These are phyloP conservation scores for Spea bombifrons DNA, from an alignment of 2,113 vertebrate species.

Conservation along the genomic window DNA sequence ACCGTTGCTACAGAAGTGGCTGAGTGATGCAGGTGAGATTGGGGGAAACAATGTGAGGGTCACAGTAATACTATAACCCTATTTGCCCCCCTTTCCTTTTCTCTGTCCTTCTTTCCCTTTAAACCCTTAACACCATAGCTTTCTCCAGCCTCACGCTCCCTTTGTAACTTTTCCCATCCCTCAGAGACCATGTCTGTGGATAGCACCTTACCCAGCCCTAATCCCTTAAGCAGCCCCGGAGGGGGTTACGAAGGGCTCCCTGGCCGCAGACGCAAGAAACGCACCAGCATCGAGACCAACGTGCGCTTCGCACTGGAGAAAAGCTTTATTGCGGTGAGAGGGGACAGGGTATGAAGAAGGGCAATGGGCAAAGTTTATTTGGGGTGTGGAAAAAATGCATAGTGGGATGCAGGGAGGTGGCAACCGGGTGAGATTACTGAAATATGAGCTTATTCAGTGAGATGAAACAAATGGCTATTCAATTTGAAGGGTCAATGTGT, in stretches of 20 bases:
- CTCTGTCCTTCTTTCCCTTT: background rate
- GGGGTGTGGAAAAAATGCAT: background rate
- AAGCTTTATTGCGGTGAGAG: slow-evolving; percentile 81
- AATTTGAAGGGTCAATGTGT: too few species aligned
- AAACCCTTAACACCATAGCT: background rate
- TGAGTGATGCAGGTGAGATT: slow-evolving; percentile 80
- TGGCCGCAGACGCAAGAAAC: slow-evolving; percentile 87
- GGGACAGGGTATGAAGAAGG: too few species aligned
- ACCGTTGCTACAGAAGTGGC: slow-evolving; percentile 91
- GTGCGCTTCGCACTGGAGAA: slow-evolving; percentile 90
- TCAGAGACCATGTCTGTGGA: slow-evolving; percentile 91
- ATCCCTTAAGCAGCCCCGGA: slow-evolving; percentile 78
- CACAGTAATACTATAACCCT: background rate
- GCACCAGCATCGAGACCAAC: slow-evolving; percentile 94
- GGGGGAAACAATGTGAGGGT: background rate
- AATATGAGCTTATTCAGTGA: too few species aligned
- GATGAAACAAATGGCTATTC: too few species aligned
- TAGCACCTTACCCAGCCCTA: slow-evolving; percentile 84
- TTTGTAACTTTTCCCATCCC: background rate
- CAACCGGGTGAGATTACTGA: too few species aligned
- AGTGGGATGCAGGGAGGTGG: too few species aligned
- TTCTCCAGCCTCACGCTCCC: background rate
- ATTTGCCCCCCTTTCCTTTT: background rate
- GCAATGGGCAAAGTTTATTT: background rate
- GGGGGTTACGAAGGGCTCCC: slow-evolving; percentile 82